These are phyloP conservation scores for Ectemnius cavifrons DNA, from an alignment of 2,888 invertebrate genomes.

Conservation along the genomic window DNA sequence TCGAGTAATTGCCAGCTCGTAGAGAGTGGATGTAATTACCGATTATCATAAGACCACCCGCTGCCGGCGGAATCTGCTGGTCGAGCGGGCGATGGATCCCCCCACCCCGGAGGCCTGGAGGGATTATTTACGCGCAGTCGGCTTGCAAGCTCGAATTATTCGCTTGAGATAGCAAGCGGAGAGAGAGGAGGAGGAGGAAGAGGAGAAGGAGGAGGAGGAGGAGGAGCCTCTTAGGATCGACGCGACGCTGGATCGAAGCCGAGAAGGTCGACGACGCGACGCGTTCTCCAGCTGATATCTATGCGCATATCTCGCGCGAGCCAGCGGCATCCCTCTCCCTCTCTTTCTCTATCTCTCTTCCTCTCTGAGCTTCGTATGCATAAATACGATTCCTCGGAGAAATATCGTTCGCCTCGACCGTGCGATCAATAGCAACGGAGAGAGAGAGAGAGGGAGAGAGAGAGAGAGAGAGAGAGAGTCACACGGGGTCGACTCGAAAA, in stretches of 20 bases:
- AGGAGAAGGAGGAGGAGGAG: too few species aligned
- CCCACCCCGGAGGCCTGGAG: background rate
- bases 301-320: conserved; percentile 67
- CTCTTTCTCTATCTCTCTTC: too few species aligned
- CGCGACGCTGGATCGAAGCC: background rate
- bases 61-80: background rate
- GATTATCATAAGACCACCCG: background rate
- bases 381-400: conserved; percentile 54
- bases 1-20: background rate
- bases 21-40: background rate
- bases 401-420: conserved; percentile 41
- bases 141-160: background rate
- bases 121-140: conserved; percentile 2
- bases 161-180: background rate
- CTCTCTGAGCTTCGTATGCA: conserved; percentile 53
- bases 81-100: too few species aligned
- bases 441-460: too few species aligned
- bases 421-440: conserved; percentile 56
- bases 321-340: conserved; percentile 22
- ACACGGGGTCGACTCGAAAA: too few species aligned
- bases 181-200: background rate
- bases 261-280: conserved; percentile 61
- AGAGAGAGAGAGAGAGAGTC: too few species aligned
- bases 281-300: conserved; percentile 61
- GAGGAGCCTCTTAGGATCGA: background rate